phyloP scores from a whole-genome alignment of 2,797 vertebrate species.

The Parambassis ranga region DNA sequence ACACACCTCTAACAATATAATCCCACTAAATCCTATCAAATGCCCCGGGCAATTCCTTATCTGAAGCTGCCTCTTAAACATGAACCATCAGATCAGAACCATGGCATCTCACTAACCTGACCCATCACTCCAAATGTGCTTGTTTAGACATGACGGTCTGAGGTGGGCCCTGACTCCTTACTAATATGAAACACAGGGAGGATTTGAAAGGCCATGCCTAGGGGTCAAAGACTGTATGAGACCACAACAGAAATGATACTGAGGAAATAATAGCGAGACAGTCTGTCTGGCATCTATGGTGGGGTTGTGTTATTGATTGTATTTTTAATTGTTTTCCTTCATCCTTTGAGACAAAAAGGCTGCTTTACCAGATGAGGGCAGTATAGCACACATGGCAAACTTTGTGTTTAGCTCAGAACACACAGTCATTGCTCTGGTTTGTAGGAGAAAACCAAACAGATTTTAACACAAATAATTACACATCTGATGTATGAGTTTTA shows the following conservation, averaged over 20 bases:
- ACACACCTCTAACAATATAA: slow-evolving; percentile 12
- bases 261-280: slow-evolving; percentile 49
- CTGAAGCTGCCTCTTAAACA: background rate
- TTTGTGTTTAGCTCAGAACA: background rate
- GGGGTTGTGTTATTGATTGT: background rate
- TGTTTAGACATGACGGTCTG: slow-evolving; percentile 32
- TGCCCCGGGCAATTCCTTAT: slow-evolving; percentile 1
- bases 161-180: slow-evolving; percentile 1
- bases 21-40: slow-evolving; percentile 28
- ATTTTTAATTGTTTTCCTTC: slow-evolving; percentile 6
- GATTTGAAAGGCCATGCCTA: slow-evolving; percentile 15
- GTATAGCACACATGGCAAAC: slow-evolving; percentile 33
- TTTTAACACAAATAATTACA: background rate
- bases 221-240: slow-evolving; percentile 24
- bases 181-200: slow-evolving; percentile 52
- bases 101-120: slow-evolving; percentile 8
- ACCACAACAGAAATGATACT: slow-evolving; percentile 38
- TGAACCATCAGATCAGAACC: background rate
- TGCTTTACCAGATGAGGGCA: slow-evolving; percentile 61
- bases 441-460: slow-evolving; percentile 1
- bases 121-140: slow-evolving; percentile 4
- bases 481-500: background rate
- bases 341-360: background rate
- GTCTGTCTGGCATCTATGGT: slow-evolving; percentile 40
- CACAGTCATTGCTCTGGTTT: background rate